phyloP scores from a whole-genome alignment of 2,888 invertebrate genomes.

The Crioceris asparagi region DNA sequence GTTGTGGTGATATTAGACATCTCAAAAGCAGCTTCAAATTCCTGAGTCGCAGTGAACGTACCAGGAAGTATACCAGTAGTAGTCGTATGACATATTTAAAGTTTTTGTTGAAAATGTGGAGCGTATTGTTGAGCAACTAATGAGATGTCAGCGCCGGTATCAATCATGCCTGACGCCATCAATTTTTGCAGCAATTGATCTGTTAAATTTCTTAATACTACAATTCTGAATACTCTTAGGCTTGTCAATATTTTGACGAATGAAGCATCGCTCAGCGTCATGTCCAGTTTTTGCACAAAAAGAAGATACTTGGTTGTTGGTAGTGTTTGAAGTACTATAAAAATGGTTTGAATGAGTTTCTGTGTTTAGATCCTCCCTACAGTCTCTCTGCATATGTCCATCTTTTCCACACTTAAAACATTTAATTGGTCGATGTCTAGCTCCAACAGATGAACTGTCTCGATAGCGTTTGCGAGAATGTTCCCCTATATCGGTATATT shows the following conservation, averaged over 20 bases:
- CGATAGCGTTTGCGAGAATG: no score
- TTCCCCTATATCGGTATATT: no score
- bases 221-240: constrained; percentile 10
- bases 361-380: no score
- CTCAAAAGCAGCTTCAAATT: not conserved
- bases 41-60: not conserved
- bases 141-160: constrained; percentile 12
- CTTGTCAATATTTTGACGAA: constrained; percentile 11
- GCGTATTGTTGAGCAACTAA: constrained; percentile 1
- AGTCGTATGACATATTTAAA: not conserved
- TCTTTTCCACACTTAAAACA: constrained; percentile 10
- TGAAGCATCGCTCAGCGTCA: constrained; percentile 11
- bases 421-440: no score
- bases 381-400: constrained; percentile 12
- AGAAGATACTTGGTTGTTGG: no score
- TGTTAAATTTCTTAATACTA: constrained; percentile 4
- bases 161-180: constrained; percentile 9
- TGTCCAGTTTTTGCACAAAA: no score
- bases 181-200: constrained; percentile 1
- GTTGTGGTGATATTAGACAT: not conserved
- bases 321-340: no score
- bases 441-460: no score
- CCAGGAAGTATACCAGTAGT: not conserved
- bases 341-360: no score
- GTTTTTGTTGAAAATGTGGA: not conserved